Evolutionary conservation across 2,888 invertebrate genomes (phyloP).

Genomic region (Tortricodes alternella): DNA sequence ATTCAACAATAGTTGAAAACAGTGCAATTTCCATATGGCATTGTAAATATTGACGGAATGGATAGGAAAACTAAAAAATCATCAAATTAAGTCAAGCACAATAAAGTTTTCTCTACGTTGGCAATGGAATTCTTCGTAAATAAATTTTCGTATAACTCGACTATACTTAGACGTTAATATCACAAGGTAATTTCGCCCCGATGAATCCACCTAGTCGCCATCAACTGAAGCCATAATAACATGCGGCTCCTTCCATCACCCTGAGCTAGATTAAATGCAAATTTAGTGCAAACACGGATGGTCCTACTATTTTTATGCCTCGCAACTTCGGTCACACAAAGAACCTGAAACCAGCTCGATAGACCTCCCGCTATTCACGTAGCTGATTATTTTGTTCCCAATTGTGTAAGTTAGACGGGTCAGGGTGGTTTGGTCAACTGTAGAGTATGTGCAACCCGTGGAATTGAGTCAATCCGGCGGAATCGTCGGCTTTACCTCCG

Average conservation of each 20-base stretch:
- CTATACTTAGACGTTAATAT: no score
- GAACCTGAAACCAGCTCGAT: slow-evolving; percentile 16
- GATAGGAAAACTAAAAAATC: no score
- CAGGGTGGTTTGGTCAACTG: slow-evolving; percentile 27
- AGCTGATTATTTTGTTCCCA: neutral
- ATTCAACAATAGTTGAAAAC: neutral
- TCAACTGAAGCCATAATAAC: slow-evolving; percentile 25
- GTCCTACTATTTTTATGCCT: slow-evolving; percentile 37
- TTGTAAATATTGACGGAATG: no score
- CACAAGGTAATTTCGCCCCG: no score
- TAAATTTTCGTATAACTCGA: no score
- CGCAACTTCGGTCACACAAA: slow-evolving; percentile 33
- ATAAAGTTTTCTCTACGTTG: no score
- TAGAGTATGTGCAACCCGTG: slow-evolving; percentile 5
- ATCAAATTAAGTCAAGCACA: no score
- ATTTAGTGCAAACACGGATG: slow-evolving; percentile 40
- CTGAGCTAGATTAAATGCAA: slow-evolving; percentile 40
- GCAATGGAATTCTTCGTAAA: no score
- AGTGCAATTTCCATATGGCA: neutral
- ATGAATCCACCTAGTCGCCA: neutral
- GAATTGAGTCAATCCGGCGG: slow-evolving; percentile 38
- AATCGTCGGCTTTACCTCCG: slow-evolving; percentile 32
- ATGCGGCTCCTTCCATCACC: slow-evolving; percentile 16
- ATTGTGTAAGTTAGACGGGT: slow-evolving; percentile 13
- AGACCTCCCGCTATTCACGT: neutral